Conservation (phyloP, 2,113 vertebrate genomes). For the Amphiprion percula region DNA sequence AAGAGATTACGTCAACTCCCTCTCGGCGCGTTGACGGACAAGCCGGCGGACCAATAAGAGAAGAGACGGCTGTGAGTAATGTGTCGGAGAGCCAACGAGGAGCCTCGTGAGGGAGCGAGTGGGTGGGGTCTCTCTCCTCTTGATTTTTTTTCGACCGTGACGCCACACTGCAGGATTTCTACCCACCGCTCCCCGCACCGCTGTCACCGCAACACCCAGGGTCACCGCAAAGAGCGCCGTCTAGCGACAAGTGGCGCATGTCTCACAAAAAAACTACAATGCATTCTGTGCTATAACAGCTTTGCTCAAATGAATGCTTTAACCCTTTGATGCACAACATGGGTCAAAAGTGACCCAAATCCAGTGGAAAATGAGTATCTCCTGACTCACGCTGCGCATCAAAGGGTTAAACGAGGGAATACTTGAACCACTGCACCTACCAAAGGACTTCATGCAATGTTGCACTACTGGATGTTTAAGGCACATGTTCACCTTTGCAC, state of each 20-base stretch:
- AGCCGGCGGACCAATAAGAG: conserved; percentile 59
- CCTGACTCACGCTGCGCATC: no score
- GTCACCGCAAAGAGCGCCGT: conserved; percentile 65
- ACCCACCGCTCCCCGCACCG: conserved; percentile 66
- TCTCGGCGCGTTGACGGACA: conserved; percentile 64
- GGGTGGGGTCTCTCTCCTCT: conserved; percentile 21
- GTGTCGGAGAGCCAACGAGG: conserved; percentile 61
- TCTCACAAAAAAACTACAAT: not conserved
- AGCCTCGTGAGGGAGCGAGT: not conserved
- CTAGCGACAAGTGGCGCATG: conserved; percentile 40
- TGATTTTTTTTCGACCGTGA: conserved; percentile 68
- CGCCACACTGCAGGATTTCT: conserved; percentile 88
- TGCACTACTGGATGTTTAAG: no score
- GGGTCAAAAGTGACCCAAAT: no score
- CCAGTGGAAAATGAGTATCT: no score
- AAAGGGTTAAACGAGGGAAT: no score
- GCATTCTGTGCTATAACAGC: not conserved
- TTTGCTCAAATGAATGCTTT: no score
- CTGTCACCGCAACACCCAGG: conserved; percentile 61
- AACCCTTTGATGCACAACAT: no score
- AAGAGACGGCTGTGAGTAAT: conserved; percentile 27
- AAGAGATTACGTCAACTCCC: conserved; percentile 87
- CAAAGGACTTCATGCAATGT: no score
- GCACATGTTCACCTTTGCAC: no score
- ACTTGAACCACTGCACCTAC: no score